phyloP scores from a whole-genome alignment of 1,140 invertebrate species.

The Battus philenor region DNA sequence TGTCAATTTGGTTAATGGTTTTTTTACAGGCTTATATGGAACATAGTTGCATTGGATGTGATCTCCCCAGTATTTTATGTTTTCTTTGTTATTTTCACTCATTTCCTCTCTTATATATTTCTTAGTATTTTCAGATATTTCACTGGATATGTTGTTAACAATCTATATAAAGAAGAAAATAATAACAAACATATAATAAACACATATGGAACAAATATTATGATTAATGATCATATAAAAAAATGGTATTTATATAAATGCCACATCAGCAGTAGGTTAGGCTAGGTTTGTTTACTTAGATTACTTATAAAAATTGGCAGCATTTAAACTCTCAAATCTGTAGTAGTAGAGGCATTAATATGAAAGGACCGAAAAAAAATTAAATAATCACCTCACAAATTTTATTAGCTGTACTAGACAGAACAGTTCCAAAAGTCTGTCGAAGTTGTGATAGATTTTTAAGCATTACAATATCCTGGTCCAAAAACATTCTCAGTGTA shows the following conservation, averaged over 20 bases:
- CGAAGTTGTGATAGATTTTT: constrained; percentile 74
- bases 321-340: too few relatives aligned
- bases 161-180: too few relatives aligned
- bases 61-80: constrained; percentile 63
- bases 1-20: constrained; percentile 53
- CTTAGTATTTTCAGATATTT: constrained; percentile 66
- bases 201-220: too few relatives aligned
- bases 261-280: too few relatives aligned
- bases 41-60: constrained; percentile 56
- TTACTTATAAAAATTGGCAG: too few relatives aligned
- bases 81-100: constrained; percentile 50
- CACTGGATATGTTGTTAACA: constrained; percentile 59
- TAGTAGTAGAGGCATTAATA: neutral
- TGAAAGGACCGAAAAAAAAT: neutral
- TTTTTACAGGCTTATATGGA: constrained; percentile 47
- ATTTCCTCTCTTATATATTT: constrained; percentile 57
- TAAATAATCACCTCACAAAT: constrained; percentile 71
- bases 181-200: too few relatives aligned
- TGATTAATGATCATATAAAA: too few relatives aligned
- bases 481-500: constrained; percentile 78
- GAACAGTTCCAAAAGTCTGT: constrained; percentile 76
- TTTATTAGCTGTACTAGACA: constrained; percentile 65
- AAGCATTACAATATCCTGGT: constrained; percentile 77
- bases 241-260: too few relatives aligned
- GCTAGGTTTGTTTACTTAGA: too few relatives aligned